A percentile compares a stretch with the other conserved stretches of the same genome.
Evolutionary conservation across 2,888 invertebrate species (phyloP).

Genomic region (Apoderus coryli): DNA sequence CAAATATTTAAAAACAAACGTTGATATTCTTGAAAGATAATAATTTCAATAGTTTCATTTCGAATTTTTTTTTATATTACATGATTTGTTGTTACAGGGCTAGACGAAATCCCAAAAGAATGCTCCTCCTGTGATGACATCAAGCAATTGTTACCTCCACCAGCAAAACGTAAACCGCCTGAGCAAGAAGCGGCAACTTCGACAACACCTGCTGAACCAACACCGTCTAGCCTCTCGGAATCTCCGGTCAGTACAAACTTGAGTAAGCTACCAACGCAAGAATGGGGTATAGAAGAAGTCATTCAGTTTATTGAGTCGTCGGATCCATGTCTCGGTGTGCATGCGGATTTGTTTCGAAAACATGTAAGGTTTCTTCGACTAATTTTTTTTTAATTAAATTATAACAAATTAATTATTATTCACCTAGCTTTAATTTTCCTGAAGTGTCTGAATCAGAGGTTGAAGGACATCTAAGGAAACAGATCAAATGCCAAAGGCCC

Average conservation of each 20-base stretch:
- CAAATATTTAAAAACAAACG: too few species aligned
- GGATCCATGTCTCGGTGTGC: conserved; percentile 69
- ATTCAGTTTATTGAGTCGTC: conserved; percentile 78
- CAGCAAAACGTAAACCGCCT: conserved; percentile 32
- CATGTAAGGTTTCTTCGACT: too few species aligned
- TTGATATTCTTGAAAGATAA: too few species aligned
- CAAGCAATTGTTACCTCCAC: conserved; percentile 13
- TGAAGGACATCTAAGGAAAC: too few species aligned
- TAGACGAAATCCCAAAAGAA: conserved; percentile 23
- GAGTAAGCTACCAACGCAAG: conserved; percentile 47
- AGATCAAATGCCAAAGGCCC: too few species aligned
- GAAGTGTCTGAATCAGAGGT: too few species aligned
- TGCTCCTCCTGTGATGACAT: conserved; percentile 28
- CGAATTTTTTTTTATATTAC: too few species aligned
- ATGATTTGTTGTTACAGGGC: too few species aligned
- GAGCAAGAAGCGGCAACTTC: conserved; percentile 56
- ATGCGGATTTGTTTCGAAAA: conserved; percentile 84
- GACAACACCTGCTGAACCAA: conserved; percentile 40
- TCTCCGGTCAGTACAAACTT: conserved; percentile 25
- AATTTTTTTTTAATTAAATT: too few species aligned
- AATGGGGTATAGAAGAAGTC: conserved; percentile 93
- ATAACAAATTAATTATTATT: too few species aligned
- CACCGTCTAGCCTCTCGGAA: conserved; percentile 29
- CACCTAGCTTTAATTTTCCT: too few species aligned
- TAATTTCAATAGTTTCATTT: too few species aligned